phyloP scores from a whole-genome alignment of 2,797 vertebrate genomes.

The Manis pentadactyla region DNA sequence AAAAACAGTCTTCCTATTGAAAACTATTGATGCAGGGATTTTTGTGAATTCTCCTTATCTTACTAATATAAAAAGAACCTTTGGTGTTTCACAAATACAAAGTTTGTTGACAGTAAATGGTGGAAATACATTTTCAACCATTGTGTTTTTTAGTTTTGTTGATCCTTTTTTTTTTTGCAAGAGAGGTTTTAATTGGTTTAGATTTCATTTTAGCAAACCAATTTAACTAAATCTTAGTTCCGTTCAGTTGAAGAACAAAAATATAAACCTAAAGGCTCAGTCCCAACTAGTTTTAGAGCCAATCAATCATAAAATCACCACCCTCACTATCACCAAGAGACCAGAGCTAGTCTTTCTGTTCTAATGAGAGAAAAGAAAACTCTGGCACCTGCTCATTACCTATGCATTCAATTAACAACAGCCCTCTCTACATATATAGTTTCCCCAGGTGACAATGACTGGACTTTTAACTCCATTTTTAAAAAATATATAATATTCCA shows the following conservation, averaged over 20 bases:
- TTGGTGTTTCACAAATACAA: constrained; percentile 14
- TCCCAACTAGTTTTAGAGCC: constrained; percentile 35
- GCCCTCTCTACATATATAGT: neutral
- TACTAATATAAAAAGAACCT: neutral
- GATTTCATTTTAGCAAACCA: neutral
- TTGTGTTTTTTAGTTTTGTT: constrained; percentile 24
- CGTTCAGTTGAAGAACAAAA: constrained; percentile 7
- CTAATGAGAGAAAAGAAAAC: neutral
- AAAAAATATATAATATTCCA: neutral
- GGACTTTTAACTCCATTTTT: neutral
- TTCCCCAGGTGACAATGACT: neutral
- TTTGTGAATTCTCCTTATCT: constrained; percentile 34
- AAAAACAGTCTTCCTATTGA: constrained; percentile 6
- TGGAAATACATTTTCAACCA: constrained; percentile 16
- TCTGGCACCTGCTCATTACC: neutral
- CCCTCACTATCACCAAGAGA: neutral
- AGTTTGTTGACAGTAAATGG: neutral
- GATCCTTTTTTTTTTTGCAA: neutral
- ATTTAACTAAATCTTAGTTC: constrained; percentile 14
- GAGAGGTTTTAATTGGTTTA: neutral
- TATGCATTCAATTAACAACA: neutral
- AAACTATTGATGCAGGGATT: neutral
- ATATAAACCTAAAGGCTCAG: constrained; percentile 42
- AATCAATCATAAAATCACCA: neutral
- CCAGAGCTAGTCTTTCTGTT: constrained; percentile 5